Evolutionary conservation across 2,888 invertebrate species (phyloP).

Genomic region (Xylophagus ater): DNA sequence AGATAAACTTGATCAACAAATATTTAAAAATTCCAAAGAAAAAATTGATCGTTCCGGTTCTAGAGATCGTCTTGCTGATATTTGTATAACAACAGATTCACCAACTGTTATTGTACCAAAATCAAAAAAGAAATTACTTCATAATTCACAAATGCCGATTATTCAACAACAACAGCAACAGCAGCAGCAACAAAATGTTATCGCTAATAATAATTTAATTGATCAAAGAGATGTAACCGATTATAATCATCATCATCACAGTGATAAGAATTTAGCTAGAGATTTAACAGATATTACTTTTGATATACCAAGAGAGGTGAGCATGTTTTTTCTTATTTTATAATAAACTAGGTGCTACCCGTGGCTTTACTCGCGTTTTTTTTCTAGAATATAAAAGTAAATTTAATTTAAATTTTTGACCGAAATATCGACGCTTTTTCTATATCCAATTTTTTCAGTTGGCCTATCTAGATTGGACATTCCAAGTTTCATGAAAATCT

Average conservation of each 20-base stretch:
- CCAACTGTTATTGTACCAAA: conserved; percentile 19
- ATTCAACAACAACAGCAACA: conserved; percentile 21
- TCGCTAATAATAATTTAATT: conserved; percentile 20
- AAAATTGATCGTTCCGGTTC: conserved; percentile 30
- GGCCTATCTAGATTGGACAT: too few species aligned
- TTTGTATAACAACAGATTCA: conserved; percentile 19
- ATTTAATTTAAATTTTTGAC: too few species aligned
- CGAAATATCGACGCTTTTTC: too few species aligned
- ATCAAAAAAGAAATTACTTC: conserved; percentile 33
- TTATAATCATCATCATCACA: conserved; percentile 5
- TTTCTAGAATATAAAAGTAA: too few species aligned
- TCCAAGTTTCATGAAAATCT: too few species aligned
- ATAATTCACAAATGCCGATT: conserved; percentile 25
- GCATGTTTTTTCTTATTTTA: neutral
- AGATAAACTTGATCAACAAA: conserved; percentile 42
- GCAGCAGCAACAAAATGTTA: conserved; percentile 11
- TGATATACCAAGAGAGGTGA: conserved; percentile 19
- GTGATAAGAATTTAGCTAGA: conserved; percentile 10
- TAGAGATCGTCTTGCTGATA: conserved; percentile 40
- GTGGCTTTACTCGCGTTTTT: too few species aligned
- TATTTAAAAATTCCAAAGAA: conserved; percentile 20
- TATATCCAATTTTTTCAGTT: too few species aligned
- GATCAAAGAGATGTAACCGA: conserved; percentile 15
- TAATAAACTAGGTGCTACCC: too few species aligned
- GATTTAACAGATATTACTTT: conserved; percentile 14